These are phyloP conservation scores for Venusia cambrica DNA, from an alignment of 2,888 invertebrate genomes.

Conservation along the genomic window DNA sequence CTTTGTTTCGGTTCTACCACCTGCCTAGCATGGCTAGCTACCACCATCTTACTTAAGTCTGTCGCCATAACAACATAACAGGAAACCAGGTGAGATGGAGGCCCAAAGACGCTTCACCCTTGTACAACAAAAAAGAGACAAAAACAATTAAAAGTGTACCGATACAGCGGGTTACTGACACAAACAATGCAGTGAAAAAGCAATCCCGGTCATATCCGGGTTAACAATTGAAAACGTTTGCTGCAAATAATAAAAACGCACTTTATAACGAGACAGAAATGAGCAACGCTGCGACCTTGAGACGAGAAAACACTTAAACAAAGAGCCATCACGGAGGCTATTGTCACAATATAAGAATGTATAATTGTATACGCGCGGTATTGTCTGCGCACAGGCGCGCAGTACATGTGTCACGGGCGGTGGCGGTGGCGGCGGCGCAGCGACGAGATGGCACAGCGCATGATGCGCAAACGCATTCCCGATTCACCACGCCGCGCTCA, in stretches of 20 bases:
- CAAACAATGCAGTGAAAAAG: slow-evolving; percentile 20
- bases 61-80: too few species aligned
- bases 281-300: slow-evolving; percentile 52
- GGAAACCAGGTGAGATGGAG: too few species aligned
- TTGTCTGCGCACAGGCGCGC: slow-evolving; percentile 21
- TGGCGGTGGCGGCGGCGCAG: slow-evolving; percentile 28
- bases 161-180: slow-evolving; percentile 20
- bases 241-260: slow-evolving; percentile 34
- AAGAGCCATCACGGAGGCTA: slow-evolving; percentile 49
- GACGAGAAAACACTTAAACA: slow-evolving; percentile 55
- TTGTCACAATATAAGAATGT: slow-evolving; percentile 36
- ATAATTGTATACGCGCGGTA: slow-evolving; percentile 13
- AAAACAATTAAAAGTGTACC: slow-evolving; percentile 16
- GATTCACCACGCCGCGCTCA: slow-evolving; percentile 54
- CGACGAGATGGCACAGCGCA: too few species aligned
- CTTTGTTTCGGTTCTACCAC: too few species aligned
- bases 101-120: too few species aligned
- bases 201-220: slow-evolving; percentile 30
- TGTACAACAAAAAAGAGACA: slow-evolving; percentile 3
- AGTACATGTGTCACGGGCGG: slow-evolving; percentile 47
- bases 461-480: slow-evolving; percentile 66
- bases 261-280: slow-evolving; percentile 35
- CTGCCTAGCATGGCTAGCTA: too few species aligned
- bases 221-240: slow-evolving; percentile 25
- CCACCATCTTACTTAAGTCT: too few species aligned